phyloP scores from a whole-genome alignment of 2,113 vertebrate species.

The Notothenia rossii region DNA sequence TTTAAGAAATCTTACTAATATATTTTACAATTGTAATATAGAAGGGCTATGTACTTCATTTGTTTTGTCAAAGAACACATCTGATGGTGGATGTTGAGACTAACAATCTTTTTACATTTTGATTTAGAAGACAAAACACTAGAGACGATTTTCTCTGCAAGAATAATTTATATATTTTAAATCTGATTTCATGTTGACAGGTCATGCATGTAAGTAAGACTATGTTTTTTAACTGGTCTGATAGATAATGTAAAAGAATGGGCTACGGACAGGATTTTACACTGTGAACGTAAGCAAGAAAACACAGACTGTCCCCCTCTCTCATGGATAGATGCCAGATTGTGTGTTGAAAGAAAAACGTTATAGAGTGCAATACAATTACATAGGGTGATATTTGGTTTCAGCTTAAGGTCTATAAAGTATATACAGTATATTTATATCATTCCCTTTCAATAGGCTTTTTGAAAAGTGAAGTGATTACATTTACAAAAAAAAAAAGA shows the following conservation, averaged over 20 bases:
- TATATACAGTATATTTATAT: conserved; percentile 9
- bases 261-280: conserved; percentile 24
- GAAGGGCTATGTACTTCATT: too few species aligned
- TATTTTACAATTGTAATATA: too few species aligned
- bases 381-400: too few species aligned
- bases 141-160: background rate
- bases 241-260: background rate
- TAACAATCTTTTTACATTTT: background rate
- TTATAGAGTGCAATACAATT: too few species aligned
- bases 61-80: background rate
- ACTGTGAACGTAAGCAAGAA: conserved; percentile 11
- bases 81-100: background rate
- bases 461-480: background rate
- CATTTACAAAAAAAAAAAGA: background rate
- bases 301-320: conserved; percentile 18
- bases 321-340: conserved; percentile 20
- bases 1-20: too few species aligned
- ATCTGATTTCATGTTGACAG: background rate
- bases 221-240: background rate
- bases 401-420: background rate
- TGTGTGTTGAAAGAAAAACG: too few species aligned
- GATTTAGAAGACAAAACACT: background rate
- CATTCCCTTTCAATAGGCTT: background rate
- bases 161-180: background rate
- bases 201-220: background rate